phyloP scores from a whole-genome alignment of 1,140 invertebrate genomes.

The Macrocentrus cingulum region DNA sequence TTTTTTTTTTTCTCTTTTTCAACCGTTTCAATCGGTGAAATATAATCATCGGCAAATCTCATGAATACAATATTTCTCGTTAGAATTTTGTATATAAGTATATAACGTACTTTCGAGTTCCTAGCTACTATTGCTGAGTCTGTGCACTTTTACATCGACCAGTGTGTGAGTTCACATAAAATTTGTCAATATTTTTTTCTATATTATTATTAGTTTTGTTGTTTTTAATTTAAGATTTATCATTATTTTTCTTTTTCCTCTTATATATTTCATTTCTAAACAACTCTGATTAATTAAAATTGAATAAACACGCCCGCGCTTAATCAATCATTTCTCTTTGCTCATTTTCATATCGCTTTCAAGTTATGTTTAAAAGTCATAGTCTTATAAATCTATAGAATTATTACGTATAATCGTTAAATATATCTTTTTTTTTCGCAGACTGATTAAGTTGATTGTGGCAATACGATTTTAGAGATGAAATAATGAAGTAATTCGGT shows the following conservation, averaged over 20 bases:
- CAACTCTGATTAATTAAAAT: not conserved
- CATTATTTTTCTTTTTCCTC: conserved; percentile 2
- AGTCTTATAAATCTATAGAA: conserved; percentile 23
- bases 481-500: conserved; percentile 25
- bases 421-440: conserved; percentile 30
- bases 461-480: conserved; percentile 20
- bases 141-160: conserved; percentile 36
- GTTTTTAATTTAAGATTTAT: not conserved
- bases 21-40: not conserved
- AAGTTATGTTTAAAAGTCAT: conserved; percentile 15
- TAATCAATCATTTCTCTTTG: not conserved
- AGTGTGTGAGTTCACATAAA: conserved; percentile 26
- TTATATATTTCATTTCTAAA: not conserved
- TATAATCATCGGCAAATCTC: not conserved
- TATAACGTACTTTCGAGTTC: conserved; percentile 32
- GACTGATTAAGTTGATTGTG: conserved; percentile 34
- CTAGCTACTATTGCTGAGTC: conserved; percentile 34
- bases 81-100: conserved; percentile 16
- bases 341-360: conserved; percentile 7
- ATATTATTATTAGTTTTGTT: conserved; percentile 6
- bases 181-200: conserved; percentile 14
- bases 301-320: no score
- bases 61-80: not conserved
- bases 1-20: not conserved
- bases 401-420: conserved; percentile 24